Evolutionary conservation across 1,140 invertebrate species (phyloP).

Genomic region (Drosophila takahashii): DNA sequence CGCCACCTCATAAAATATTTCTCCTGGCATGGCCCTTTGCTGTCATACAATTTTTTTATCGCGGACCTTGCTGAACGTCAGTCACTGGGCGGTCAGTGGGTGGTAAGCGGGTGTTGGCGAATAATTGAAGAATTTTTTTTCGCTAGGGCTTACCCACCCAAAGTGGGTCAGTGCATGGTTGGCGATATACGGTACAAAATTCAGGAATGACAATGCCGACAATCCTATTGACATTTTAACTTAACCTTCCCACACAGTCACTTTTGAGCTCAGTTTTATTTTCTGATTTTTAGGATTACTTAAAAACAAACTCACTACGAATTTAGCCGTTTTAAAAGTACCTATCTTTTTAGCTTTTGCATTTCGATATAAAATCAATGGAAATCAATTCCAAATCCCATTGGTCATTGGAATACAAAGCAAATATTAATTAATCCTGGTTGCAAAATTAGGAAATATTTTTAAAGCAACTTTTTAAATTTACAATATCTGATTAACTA

Average conservation of each 20-base stretch:
- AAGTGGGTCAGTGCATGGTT: slow-evolving; percentile 48
- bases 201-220: slow-evolving; percentile 15
- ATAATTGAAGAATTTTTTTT: slow-evolving; percentile 53
- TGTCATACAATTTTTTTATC: slow-evolving; percentile 19
- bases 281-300: slow-evolving; percentile 11
- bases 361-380: neutral
- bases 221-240: slow-evolving; percentile 57
- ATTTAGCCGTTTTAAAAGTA: too few relatives aligned
- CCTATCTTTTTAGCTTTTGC: too few relatives aligned
- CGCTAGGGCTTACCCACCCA: slow-evolving; percentile 1
- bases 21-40: slow-evolving; percentile 18
- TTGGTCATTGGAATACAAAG: neutral
- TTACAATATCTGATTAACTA: neutral
- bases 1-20: slow-evolving; percentile 49
- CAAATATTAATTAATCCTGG: neutral
- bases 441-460: neutral
- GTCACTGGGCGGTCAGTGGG: slow-evolving; percentile 1
- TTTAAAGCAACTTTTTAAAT: neutral
- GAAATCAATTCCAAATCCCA: neutral
- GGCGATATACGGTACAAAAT: slow-evolving; percentile 34
- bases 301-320: neutral
- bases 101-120: slow-evolving; percentile 6
- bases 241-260: slow-evolving; percentile 19
- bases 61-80: slow-evolving; percentile 34
- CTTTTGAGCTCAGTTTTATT: slow-evolving; percentile 18